Base-by-base conservation (phyloP, 2,113 vertebrate species). In the Sylvicapra grimmia region DNA sequence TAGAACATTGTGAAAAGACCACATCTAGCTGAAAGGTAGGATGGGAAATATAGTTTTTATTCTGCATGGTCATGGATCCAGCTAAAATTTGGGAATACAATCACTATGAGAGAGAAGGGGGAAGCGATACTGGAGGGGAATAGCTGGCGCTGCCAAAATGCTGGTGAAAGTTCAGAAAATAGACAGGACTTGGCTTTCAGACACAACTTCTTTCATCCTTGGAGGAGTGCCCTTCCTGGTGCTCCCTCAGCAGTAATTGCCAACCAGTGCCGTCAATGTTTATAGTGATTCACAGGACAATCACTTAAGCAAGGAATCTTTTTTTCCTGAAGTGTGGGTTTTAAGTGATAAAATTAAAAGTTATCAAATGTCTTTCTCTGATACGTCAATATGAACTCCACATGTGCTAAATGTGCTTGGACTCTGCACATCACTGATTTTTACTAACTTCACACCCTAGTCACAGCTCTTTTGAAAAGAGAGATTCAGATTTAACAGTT, bases 31-130 rank as follows among this genome's bases (percentile, higher is more conserved):
- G 56, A 89, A 84, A 96, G 49, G 63, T 54, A 49, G 15, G 23
- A 82, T 77, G 49, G 49, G 47, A 94, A 89, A 86, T 44, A 23
- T n/a, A 18, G 88, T 93, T 96, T 97, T 93, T 86, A 58, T 89
- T 77, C 59, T 82, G 82, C 47, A 36, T 68, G 29, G 25, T 93
- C 44, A 33, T 25, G 14, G 59, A 85, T 15, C 31, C 86, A 80
- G 49, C 47, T 82, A 59, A 82, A 68, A 96, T 72, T 21, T n/a
- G 12, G 33, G 56, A 80, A 33, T 53, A 49, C 25, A 58, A 13
- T 44, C 68, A 51, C 54, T 56, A 7, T 23, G 29, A 75, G 54
- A 79, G 49, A 86, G 33, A 86, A 95, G 23, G 27, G 79, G 27
- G 31, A 36, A 53, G 21, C 9, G 1, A 4, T 79, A 21, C 47